Evolutionary conservation across 2,888 invertebrate genomes (phyloP).

Genomic region (Epicampocera succincta): DNA sequence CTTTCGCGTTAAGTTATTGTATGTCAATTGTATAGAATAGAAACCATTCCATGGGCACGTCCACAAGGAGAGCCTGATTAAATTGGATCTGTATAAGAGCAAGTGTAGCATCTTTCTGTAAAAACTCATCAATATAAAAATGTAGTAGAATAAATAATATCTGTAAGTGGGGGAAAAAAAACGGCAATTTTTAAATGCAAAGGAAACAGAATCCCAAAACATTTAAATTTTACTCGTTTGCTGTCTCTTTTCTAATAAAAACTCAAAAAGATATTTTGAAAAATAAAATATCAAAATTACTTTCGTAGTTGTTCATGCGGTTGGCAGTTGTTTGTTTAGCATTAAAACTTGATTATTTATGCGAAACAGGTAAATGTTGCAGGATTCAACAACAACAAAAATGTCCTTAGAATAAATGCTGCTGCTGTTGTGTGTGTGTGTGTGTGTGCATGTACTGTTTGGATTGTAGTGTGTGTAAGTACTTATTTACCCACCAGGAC

Average conservation of each 20-base stretch:
- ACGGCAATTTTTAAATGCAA: background rate
- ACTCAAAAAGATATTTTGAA: background rate
- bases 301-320: background rate
- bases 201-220: background rate
- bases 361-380: constrained; percentile 57
- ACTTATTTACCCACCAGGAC: constrained; percentile 42
- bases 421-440: constrained; percentile 12
- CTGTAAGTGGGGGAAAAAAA: background rate
- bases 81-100: too few species aligned
- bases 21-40: too few species aligned
- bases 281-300: background rate
- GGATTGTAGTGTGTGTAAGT: background rate
- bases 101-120: background rate
- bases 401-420: constrained; percentile 40
- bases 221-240: constrained; percentile 5
- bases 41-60: too few species aligned
- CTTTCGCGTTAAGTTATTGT: too few species aligned
- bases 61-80: too few species aligned
- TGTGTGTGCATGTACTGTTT: background rate
- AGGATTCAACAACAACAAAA: background rate
- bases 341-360: constrained; percentile 48
- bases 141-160: too few species aligned
- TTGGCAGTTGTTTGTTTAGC: constrained; percentile 5
- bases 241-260: constrained; percentile 4
- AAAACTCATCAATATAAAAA: constrained; percentile 1